A percentile compares a stretch with the other conserved stretches of the same genome.
phyloP scores from a whole-genome alignment of 2,888 invertebrate genomes.

The Chironomus tentans region DNA sequence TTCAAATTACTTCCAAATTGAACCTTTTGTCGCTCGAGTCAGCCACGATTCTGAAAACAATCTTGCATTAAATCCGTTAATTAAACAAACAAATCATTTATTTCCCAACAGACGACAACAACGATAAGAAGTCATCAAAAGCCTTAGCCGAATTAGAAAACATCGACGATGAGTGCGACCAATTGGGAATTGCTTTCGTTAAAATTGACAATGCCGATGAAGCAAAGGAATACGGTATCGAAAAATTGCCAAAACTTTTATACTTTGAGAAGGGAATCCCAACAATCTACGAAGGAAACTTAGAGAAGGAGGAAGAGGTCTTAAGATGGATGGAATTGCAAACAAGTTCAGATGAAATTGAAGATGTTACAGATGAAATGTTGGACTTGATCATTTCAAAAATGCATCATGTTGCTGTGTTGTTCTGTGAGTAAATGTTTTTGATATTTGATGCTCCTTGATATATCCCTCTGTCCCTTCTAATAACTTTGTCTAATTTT shows the following conservation, averaged over 20 bases:
- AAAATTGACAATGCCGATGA: conserved; percentile 87
- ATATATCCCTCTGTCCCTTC: no score
- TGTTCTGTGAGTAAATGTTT: conserved; percentile 68
- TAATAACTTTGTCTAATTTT: no score
- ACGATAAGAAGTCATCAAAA: conserved; percentile 76
- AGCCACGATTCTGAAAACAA: neutral
- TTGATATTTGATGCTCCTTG: neutral
- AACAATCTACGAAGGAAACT: conserved; percentile 68
- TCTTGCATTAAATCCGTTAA: no score
- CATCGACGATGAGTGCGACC: conserved; percentile 88
- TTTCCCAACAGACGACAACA: conserved; percentile 64
- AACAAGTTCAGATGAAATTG: conserved; percentile 79
- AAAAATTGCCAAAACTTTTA: conserved; percentile 74
- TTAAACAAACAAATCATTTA: no score
- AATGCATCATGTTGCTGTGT: conserved; percentile 79
- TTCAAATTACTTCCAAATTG: no score
- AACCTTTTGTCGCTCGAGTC: no score
- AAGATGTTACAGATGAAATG: conserved; percentile 92
- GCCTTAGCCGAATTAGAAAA: conserved; percentile 83
- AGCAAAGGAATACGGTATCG: conserved; percentile 84
- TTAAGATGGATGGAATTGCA: conserved; percentile 79
- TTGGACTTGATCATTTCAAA: conserved; percentile 78
- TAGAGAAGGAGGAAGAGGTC: conserved; percentile 83
- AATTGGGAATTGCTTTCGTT: conserved; percentile 80
- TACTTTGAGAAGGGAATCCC: conserved; percentile 74